A percentile compares a stretch with the other conserved stretches of the same genome.
phyloP scores from a whole-genome alignment of 2,797 vertebrate species.

The Odontamblyopus rebecca region DNA sequence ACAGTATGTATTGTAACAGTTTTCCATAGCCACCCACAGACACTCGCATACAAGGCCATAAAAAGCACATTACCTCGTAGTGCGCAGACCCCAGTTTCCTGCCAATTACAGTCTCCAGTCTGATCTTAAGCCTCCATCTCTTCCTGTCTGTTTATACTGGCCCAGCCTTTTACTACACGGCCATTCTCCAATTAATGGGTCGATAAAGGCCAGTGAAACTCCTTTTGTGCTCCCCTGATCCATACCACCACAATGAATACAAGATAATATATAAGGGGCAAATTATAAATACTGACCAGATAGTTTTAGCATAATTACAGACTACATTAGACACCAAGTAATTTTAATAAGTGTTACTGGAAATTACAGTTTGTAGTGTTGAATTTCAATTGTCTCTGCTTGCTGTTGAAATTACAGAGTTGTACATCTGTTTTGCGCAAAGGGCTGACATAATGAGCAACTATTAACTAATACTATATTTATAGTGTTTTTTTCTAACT shows the following conservation, averaged over 20 bases:
- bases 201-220: slow-evolving; percentile 78
- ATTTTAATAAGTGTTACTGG: slow-evolving; percentile 41
- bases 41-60: slow-evolving; percentile 67
- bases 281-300: slow-evolving; percentile 39
- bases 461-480: no score
- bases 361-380: slow-evolving; percentile 24
- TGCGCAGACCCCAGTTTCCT: slow-evolving; percentile 77
- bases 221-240: slow-evolving; percentile 74
- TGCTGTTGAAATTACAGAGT: slow-evolving; percentile 8
- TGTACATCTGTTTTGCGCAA: slow-evolving; percentile 16
- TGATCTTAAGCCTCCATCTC: slow-evolving; percentile 78
- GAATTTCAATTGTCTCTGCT: slow-evolving; percentile 12
- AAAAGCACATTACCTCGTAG: slow-evolving; percentile 79
- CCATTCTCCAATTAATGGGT: slow-evolving; percentile 85
- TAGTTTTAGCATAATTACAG: slow-evolving; percentile 39
- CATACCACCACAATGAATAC: slow-evolving; percentile 56
- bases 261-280: slow-evolving; percentile 46
- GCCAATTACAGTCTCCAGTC: slow-evolving; percentile 79
- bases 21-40: background rate
- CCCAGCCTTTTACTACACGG: slow-evolving; percentile 80
- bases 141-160: slow-evolving; percentile 81
- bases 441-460: background rate
- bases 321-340: slow-evolving; percentile 33
- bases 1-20: background rate
- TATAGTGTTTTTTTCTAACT: background rate